A percentile compares a stretch with the other conserved stretches of the same genome.
Conservation (phyloP, 2,113 vertebrate species). For the Caranx melampygus region DNA sequence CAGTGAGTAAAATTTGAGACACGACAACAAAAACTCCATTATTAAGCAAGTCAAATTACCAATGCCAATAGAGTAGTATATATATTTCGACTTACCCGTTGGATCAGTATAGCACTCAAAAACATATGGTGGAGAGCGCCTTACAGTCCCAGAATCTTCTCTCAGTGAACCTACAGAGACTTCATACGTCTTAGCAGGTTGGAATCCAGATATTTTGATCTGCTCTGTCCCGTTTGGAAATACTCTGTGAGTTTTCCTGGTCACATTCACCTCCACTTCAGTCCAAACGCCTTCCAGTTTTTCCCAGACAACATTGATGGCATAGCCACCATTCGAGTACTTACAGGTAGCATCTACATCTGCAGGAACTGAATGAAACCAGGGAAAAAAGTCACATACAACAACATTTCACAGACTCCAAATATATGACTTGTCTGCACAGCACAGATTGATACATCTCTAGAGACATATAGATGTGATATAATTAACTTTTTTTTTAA, state of each 20-base stretch:
- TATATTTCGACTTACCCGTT: slow-evolving; percentile 65
- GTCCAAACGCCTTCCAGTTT: slow-evolving; percentile 60
- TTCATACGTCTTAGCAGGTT: slow-evolving; percentile 70
- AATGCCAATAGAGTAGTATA: background rate
- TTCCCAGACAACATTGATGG: slow-evolving; percentile 65
- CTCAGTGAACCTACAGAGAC: slow-evolving; percentile 53
- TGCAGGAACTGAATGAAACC: slow-evolving; percentile 70
- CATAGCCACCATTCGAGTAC: slow-evolving; percentile 67
- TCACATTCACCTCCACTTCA: slow-evolving; percentile 63
- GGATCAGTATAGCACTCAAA: slow-evolving; percentile 73
- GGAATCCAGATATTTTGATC: slow-evolving; percentile 37
- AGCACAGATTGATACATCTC: background rate
- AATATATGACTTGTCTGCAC: background rate
- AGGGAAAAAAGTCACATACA: slow-evolving; percentile 3
- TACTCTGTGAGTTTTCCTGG: rapidly evolving
- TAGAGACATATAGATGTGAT: too few species aligned
- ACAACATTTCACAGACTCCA: background rate
- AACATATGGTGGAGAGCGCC: background rate
- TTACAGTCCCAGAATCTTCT: slow-evolving; percentile 11
- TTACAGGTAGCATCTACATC: slow-evolving; percentile 52
- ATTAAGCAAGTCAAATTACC: background rate
- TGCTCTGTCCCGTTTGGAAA: rapidly evolving
- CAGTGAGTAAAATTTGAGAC: background rate
- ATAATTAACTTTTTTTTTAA: background rate
- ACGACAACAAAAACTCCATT: background rate